phyloP scores from a whole-genome alignment of 1,140 invertebrate species.

The Micrasema minimum region DNA sequence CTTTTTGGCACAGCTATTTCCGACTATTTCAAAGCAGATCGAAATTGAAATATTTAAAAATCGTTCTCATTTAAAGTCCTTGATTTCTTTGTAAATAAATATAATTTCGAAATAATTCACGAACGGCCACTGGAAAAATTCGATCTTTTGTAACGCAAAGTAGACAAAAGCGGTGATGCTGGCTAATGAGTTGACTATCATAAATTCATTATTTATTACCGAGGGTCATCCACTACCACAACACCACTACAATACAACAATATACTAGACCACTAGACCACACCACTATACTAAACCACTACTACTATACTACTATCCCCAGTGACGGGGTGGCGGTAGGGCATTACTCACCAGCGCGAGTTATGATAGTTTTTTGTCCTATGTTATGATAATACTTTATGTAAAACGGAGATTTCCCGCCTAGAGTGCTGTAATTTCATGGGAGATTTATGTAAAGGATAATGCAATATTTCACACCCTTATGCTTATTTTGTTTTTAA shows the following conservation, averaged over 20 bases:
- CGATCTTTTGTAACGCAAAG: slow-evolving; percentile 39
- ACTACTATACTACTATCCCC: neutral
- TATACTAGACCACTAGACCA: no score
- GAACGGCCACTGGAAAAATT: slow-evolving; percentile 22
- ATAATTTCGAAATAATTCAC: no score
- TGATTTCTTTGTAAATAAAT: no score
- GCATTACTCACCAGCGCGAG: slow-evolving; percentile 9
- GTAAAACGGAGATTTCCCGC: slow-evolving; percentile 3
- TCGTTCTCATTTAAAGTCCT: no score
- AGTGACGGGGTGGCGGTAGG: neutral
- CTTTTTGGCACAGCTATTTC: no score
- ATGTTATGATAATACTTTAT: slow-evolving; percentile 20
- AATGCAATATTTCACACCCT: no score
- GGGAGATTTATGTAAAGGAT: no score
- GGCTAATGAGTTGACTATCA: slow-evolving; percentile 49
- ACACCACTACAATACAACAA: neutral
- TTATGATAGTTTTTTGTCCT: slow-evolving; percentile 1
- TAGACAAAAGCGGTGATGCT: slow-evolving; percentile 41
- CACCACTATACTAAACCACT: neutral
- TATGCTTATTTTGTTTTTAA: no score
- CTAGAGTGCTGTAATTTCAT: neutral
- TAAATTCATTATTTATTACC: slow-evolving; percentile 49
- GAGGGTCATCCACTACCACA: neutral
- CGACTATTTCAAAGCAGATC: no score
- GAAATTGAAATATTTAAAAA: no score